Base-by-base conservation (phyloP, 2,113 vertebrate species). In the Tragelaphus scriptus region DNA sequence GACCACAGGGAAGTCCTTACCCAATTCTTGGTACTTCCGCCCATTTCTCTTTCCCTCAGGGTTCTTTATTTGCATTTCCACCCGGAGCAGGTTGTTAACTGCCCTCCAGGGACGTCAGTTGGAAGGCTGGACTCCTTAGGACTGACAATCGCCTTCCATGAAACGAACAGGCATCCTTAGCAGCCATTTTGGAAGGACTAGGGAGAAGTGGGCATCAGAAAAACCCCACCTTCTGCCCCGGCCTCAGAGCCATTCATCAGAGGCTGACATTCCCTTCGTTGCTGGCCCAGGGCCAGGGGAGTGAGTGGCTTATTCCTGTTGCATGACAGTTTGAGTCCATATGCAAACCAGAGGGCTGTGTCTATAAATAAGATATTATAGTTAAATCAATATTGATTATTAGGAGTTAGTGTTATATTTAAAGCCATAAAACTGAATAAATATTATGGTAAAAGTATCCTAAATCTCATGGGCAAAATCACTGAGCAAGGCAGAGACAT, bases 361-460 rank as follows among this genome's bases (percentile, higher is more conserved):
- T 98, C 97, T 96, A 98, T 98, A 98, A 98, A 98, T 98, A 98
- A 97, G 97, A 95, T 97, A 98, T 98, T 98, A 98, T 97, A 98
- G 96, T 97, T 97, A 98, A 98, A 98, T 98, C 96, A 97, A 97
- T 98, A 98, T 98, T 97, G 98, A 98, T 98, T 98, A 98, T 98
- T 98, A 98, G 97, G 96, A 97, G 94, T 98, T 98, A 98, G 96
- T 98, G 97, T 97, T 98, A 96, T 97, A 98, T 97, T 98, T 98
- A 98, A 98, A 96, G 85, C 95, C 93, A 96, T 98, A 98, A 98
- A 98, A 97, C 77, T 61, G 90, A 97, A 97, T 97, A 98, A 98
- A 98, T 97, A 98, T 98, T 98, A 92, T 90, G 90, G 68, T 91
- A 56, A 98, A 98, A 97, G 91, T 97, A 71, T 96, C 92, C 85